These are phyloP conservation scores for Cinclus cinclus DNA, from an alignment of 2,113 vertebrate genomes.

Conservation along the genomic window DNA sequence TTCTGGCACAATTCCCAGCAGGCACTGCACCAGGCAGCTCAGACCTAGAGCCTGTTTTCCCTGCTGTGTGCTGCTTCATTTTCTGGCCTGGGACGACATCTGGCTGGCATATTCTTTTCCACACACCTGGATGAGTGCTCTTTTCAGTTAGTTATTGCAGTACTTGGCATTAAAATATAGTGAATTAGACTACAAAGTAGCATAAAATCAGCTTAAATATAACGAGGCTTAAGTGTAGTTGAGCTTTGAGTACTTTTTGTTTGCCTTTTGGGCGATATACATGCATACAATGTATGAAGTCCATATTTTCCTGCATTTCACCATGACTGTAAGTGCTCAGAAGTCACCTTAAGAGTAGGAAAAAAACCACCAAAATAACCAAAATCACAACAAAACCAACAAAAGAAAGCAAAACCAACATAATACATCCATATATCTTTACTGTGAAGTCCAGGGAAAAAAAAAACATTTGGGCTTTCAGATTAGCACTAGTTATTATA, in stretches of 20 bases:
- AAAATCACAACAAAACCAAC: neutral
- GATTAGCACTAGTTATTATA: neutral
- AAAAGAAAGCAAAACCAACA: neutral
- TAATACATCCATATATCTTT: neutral
- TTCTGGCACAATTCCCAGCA: constrained; percentile 1
- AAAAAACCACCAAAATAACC: neutral
- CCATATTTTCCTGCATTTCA: neutral
- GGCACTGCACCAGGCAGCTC: neutral
- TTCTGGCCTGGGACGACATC: constrained; percentile 50
- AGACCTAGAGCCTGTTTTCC: neutral
- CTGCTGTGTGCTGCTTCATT: neutral
- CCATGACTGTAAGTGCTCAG: neutral
- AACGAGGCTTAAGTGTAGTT: neutral
- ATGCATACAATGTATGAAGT: neutral
- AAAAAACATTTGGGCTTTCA: neutral
- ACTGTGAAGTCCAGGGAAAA: neutral
- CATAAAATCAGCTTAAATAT: neutral
- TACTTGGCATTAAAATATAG: neutral
- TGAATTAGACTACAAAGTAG: neutral
- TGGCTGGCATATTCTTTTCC: constrained; percentile 26
- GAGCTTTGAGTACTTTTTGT: neutral
- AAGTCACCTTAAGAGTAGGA: neutral
- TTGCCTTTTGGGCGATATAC: neutral
- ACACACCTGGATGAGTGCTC: neutral
- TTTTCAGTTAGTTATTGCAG: neutral